Evolutionary conservation across 1,140 invertebrate genomes (phyloP).

Genomic region (Ceratina calcarata): DNA sequence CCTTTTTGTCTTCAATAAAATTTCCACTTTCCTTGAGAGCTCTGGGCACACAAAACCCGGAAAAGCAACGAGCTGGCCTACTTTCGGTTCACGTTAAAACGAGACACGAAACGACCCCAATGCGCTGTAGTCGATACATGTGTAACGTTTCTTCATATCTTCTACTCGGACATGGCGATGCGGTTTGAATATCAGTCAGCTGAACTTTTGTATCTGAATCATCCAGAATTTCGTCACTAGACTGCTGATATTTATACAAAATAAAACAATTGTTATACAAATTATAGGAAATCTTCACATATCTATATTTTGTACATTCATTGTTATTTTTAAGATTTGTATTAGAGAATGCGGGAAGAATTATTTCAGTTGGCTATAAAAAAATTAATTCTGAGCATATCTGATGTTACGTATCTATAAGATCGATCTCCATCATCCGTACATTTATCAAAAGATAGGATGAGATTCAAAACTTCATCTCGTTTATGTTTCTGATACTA

Average conservation of each 20-base stretch:
- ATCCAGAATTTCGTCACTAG: not conserved
- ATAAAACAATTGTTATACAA: no score
- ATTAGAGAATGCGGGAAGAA: no score
- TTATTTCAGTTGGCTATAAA: no score
- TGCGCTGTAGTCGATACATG: conserved; percentile 38
- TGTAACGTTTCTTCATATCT: conserved; percentile 47
- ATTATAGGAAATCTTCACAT: no score
- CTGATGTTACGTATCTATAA: no score
- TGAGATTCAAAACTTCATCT: not conserved
- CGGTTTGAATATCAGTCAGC: conserved; percentile 36
- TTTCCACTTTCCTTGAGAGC: conserved; percentile 49
- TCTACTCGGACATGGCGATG: conserved; percentile 24
- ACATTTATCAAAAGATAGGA: no score
- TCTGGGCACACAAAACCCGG: not conserved
- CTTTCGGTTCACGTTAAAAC: conserved; percentile 23
- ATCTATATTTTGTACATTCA: no score
- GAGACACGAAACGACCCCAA: conserved; percentile 26
- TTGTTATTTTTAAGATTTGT: no score
- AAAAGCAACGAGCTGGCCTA: conserved; percentile 20
- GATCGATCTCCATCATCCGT: no score
- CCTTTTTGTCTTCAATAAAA: conserved; percentile 20
- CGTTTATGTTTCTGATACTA: not conserved
- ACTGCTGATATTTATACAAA: not conserved
- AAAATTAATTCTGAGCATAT: no score
- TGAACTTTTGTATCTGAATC: not conserved